phyloP scores from a whole-genome alignment of 2,113 vertebrate species.

The Caretta caretta region DNA sequence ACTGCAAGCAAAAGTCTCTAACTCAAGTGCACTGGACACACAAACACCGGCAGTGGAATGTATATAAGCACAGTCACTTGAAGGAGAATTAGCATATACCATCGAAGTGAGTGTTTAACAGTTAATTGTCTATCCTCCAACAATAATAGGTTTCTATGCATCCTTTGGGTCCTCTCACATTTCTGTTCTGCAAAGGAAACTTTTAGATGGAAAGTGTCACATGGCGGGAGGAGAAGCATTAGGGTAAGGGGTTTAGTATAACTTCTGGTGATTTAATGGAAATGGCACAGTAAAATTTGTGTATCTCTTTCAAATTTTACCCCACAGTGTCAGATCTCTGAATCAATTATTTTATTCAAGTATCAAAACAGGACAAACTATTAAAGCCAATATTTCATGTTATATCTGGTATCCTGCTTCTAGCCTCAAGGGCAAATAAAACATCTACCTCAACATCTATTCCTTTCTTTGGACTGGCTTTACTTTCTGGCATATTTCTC shows the following conservation, averaged over 20 bases:
- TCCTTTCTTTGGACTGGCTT: not conserved
- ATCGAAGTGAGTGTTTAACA: not conserved
- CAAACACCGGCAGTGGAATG: too few species aligned
- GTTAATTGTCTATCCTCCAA: not conserved
- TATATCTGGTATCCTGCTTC: not conserved
- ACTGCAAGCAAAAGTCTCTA: too few species aligned
- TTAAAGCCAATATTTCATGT: not conserved
- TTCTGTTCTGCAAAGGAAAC: not conserved
- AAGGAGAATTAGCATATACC: not conserved
- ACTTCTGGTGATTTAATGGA: not conserved
- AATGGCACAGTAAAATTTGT: not conserved
- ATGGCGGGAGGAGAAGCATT: not conserved
- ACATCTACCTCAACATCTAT: not conserved
- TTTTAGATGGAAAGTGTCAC: not conserved
- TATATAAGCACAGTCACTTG: too few species aligned
- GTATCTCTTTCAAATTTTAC: not conserved
- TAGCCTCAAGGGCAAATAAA: not conserved
- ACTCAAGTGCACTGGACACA: too few species aligned
- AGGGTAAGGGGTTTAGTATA: not conserved
- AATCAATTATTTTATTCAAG: not conserved
- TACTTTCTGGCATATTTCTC: not conserved
- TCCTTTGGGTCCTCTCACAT: not conserved
- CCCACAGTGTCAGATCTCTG: not conserved
- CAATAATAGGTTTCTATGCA: not conserved
- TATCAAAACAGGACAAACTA: too few species aligned